Evolutionary conservation across 2,888 invertebrate species (phyloP).

Genomic region (Dolichomitus sp.): DNA sequence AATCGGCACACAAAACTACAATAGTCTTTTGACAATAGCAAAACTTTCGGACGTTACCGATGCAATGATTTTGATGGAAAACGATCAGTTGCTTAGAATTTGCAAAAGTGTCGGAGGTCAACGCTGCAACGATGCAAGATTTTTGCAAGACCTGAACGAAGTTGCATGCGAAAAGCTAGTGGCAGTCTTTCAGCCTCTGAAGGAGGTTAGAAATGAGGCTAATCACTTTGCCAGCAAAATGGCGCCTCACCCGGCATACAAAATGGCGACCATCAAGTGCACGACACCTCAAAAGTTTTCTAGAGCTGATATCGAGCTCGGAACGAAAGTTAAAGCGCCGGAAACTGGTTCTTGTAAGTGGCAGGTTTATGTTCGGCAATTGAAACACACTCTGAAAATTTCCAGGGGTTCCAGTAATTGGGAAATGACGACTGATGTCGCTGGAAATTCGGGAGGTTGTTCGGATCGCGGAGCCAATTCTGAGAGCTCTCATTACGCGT

Average conservation of each 20-base stretch:
- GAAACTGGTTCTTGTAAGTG: constrained; percentile 79
- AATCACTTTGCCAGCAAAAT: constrained; percentile 83
- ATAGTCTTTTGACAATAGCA: constrained; percentile 86
- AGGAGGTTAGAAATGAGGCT: constrained; percentile 73
- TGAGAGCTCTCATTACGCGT: constrained; percentile 35
- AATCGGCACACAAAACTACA: constrained; percentile 87
- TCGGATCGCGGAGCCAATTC: neutral
- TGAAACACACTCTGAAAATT: constrained; percentile 79
- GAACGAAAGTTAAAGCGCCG: neutral
- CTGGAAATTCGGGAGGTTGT: constrained; percentile 2
- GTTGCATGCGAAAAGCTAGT: constrained; percentile 86
- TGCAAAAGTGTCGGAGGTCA: constrained; percentile 80
- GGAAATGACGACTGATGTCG: constrained; percentile 28
- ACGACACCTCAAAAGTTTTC: constrained; percentile 79
- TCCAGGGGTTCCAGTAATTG: constrained; percentile 56
- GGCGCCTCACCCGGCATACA: constrained; percentile 86
- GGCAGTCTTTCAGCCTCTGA: constrained; percentile 86
- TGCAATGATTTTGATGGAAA: constrained; percentile 86
- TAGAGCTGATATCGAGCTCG: neutral
- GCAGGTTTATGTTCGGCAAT: constrained; percentile 80
- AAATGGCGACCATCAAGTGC: constrained; percentile 85
- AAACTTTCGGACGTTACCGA: constrained; percentile 86
- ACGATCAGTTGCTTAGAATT: constrained; percentile 86
- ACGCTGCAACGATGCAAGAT: constrained; percentile 74
- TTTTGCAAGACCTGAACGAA: constrained; percentile 86